phyloP scores from a whole-genome alignment of 2,797 vertebrate genomes.

The Spea hammondii region DNA sequence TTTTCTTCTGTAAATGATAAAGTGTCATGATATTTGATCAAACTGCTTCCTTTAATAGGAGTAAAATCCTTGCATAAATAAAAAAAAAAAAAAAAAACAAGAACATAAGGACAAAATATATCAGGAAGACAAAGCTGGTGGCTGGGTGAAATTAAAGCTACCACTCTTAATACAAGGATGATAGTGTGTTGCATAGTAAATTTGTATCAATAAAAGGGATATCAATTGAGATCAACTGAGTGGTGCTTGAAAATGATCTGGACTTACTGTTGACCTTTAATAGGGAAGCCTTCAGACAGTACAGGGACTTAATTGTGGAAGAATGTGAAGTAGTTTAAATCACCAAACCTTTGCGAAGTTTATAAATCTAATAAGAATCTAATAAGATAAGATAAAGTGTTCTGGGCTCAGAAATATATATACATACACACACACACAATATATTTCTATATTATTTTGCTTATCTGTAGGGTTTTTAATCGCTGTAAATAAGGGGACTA shows the following conservation, averaged over 20 bases:
- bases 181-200: slow-evolving; percentile 90
- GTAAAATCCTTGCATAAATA: slow-evolving; percentile 41
- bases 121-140: slow-evolving; percentile 79
- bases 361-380: neutral
- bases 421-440: no score
- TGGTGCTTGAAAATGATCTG: slow-evolving; percentile 68
- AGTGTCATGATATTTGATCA: slow-evolving; percentile 77
- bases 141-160: slow-evolving; percentile 66
- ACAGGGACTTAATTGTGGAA: slow-evolving; percentile 52
- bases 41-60: slow-evolving; percentile 63
- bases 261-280: slow-evolving; percentile 70
- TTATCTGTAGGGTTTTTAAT: no score
- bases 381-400: no score
- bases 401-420: no score
- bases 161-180: slow-evolving; percentile 63
- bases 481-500: no score
- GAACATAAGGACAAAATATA: slow-evolving; percentile 72
- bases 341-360: slow-evolving; percentile 69
- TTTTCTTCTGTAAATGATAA: slow-evolving; percentile 65
- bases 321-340: slow-evolving; percentile 52
- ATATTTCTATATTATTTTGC: no score
- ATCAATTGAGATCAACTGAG: slow-evolving; percentile 65
- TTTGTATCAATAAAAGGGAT: slow-evolving; percentile 68
- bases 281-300: slow-evolving; percentile 64
- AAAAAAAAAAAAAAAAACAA: slow-evolving; percentile 60